Evolutionary conservation across 2,888 invertebrate genomes (phyloP), one percentile per base, ranked within the genome.

Genomic region (Noctua fimbriata): DNA sequence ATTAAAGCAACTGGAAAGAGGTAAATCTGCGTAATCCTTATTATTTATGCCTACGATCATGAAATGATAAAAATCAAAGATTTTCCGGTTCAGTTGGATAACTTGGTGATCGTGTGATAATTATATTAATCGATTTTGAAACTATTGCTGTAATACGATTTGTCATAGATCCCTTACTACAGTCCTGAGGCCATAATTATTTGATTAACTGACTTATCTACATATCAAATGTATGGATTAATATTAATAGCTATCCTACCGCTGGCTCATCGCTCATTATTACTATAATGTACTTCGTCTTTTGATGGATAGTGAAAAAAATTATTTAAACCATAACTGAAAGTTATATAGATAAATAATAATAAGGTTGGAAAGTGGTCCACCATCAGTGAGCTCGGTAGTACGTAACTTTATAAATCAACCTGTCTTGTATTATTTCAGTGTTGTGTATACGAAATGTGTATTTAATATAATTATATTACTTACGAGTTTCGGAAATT

Each of bases 1-100:
- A 88, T 90, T 89, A 90, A 88, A 90, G 81, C 86, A 88, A 86
- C 83, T 90, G 90, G 88, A 87, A 88, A 63, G 83, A 90, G 90
- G 90, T 91, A 91, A 91, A 87, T 87, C 86, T 44, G 79, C n/a
- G n/a, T n/a, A n/a, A n/a, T n/a, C 80, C 88, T 78, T 82, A 85
- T 82, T 88, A 58, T 18, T n/a, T n/a, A 41, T 14, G 14, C 9
- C 12, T 24, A 14, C 28, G 44, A 14, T 28, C 28, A 44, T 32
- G 16, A 18, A 63, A 32, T 24, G 24, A 63, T 16, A 24, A 44
- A 28, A 21, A n/a, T 36, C 41, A 41, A 58, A n/a, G 36, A n/a
- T 36, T n/a, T n/a, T 36, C 7, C 36, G 21, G 21, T 4, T 28
- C 41, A 14, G 28, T 41, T 60, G 5, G 14, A 4, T 21, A 14